Conservation (phyloP, 2,888 invertebrate genomes). For the Xestia rhomboidea region DNA sequence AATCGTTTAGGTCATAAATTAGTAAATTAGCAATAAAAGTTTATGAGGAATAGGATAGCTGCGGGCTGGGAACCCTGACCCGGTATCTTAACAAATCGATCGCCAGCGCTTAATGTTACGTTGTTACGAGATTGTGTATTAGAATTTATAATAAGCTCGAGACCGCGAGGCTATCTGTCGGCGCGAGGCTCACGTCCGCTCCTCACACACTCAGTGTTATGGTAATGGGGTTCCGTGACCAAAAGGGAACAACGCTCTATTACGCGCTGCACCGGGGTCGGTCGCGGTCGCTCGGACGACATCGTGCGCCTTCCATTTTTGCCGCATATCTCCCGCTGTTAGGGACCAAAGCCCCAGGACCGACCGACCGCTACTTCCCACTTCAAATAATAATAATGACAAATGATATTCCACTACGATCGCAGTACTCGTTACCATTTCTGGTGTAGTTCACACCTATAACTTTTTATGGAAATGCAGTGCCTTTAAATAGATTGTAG, state of each 20-base stretch:
- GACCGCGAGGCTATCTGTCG: constrained; percentile 63
- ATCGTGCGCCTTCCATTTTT: constrained; percentile 85
- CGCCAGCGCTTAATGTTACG: constrained; percentile 67
- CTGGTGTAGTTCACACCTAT: constrained; percentile 73
- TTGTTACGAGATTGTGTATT: constrained; percentile 75
- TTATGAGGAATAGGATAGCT: constrained; percentile 69
- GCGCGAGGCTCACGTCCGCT: constrained; percentile 71
- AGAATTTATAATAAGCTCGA: constrained; percentile 81
- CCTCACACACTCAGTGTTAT: constrained; percentile 80
- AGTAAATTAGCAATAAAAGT: constrained; percentile 79
- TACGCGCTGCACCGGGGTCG: constrained; percentile 69
- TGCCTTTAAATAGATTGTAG: constrained; percentile 70
- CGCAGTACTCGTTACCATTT: constrained; percentile 72
- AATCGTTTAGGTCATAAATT: constrained; percentile 65
- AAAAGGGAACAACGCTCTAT: constrained; percentile 78
- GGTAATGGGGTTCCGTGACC: constrained; percentile 83
- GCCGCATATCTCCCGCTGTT: constrained; percentile 80
- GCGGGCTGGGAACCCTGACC: constrained; percentile 73
- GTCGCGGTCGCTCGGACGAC: constrained; percentile 65
- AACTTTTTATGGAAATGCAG: constrained; percentile 77
- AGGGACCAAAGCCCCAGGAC: constrained; percentile 68
- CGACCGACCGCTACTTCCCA: constrained; percentile 69
- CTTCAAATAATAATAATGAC: constrained; percentile 83
- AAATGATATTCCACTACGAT: constrained; percentile 77
- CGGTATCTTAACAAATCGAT: constrained; percentile 81